Evolutionary conservation across 2,113 vertebrate genomes (phyloP).

Genomic region (Hemiprocne comata): DNA sequence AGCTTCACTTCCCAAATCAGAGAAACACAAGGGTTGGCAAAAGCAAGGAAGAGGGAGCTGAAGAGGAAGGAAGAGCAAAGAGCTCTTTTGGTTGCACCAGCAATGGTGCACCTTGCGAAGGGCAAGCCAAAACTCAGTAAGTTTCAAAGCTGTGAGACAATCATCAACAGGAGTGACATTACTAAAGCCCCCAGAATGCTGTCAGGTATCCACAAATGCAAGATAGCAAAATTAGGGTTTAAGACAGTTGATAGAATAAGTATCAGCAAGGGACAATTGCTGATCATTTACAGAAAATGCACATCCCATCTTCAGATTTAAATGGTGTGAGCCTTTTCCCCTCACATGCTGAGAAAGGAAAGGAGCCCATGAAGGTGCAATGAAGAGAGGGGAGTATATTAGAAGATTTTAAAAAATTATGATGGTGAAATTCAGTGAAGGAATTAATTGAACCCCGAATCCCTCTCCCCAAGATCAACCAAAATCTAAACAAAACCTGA

Average conservation of each 20-base stretch:
- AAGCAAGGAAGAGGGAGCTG: background rate
- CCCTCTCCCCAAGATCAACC: background rate
- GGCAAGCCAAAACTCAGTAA: background rate
- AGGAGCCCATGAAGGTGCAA: background rate
- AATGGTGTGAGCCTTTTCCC: background rate
- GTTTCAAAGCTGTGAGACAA: background rate
- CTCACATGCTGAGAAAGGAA: background rate
- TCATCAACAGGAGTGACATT: background rate
- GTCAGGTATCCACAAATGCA: background rate
- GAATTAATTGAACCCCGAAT: background rate
- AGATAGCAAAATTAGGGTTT: background rate
- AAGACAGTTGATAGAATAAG: background rate
- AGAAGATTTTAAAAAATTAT: background rate
- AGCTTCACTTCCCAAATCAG: background rate
- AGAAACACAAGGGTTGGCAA: background rate
- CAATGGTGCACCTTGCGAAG: background rate
- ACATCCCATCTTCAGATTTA: background rate
- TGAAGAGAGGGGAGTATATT: background rate
- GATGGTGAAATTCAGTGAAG: background rate
- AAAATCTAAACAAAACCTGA: background rate
- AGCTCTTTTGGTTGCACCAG: background rate
- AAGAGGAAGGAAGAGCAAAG: background rate
- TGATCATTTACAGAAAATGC: background rate
- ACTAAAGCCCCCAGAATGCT: background rate
- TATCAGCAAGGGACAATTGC: background rate